Conservation (phyloP, 2,113 vertebrate genomes). For the Reinhardtius hippoglossoides region DNA sequence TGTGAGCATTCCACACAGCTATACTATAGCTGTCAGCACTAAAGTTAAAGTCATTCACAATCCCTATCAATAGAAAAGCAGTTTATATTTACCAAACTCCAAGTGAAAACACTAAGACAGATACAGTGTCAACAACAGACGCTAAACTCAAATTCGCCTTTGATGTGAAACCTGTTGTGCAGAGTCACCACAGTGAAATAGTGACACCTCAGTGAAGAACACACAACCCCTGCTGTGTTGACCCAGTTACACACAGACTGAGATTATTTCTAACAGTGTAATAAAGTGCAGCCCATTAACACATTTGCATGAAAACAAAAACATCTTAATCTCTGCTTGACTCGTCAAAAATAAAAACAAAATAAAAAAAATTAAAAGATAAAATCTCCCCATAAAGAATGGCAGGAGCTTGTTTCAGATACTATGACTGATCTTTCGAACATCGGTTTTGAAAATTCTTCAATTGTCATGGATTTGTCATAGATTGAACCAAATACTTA, state of each 20-base stretch:
- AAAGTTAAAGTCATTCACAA: slow-evolving; percentile 34
- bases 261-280: slow-evolving; percentile 42
- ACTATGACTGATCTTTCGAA: not conserved
- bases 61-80: slow-evolving; percentile 45
- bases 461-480: no score
- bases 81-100: slow-evolving; percentile 1
- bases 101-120: slow-evolving; percentile 14
- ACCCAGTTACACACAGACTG: slow-evolving; percentile 7
- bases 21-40: slow-evolving; percentile 33
- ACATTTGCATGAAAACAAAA: slow-evolving; percentile 3
- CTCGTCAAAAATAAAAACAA: not conserved
- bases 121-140: slow-evolving; percentile 17
- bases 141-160: slow-evolving; percentile 3
- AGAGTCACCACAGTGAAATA: slow-evolving; percentile 26
- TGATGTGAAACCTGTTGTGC: slow-evolving; percentile 21
- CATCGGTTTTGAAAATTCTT: no score
- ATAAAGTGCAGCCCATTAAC: slow-evolving; percentile 62
- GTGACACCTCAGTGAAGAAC: slow-evolving; percentile 8
- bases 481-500: no score
- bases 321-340: not conserved
- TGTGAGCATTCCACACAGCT: slow-evolving; percentile 61
- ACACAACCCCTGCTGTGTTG: not conserved
- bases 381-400: not conserved
- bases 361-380: not conserved
- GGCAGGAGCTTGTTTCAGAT: not conserved